These are phyloP conservation scores for Gallinago paraguaiae DNA, from an alignment of 2,113 vertebrate species.

Conservation along the genomic window DNA sequence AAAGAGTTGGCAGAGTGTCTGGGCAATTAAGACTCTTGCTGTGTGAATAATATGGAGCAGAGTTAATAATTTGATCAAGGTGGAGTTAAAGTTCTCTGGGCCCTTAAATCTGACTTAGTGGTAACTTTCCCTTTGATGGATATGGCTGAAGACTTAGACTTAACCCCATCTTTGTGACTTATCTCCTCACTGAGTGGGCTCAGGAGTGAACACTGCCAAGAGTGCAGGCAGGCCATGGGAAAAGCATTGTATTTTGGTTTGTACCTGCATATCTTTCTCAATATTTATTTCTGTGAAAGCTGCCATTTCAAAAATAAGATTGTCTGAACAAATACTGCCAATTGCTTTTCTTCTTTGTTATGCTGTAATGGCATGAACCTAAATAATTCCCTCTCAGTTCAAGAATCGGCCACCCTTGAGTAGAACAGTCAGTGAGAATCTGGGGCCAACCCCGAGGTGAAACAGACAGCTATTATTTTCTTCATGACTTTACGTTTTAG, in stretches of 20 bases:
- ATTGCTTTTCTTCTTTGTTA: background rate
- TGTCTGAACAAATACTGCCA: background rate
- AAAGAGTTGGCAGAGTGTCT: background rate
- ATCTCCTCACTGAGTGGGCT: fast-evolving
- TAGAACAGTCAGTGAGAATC: background rate
- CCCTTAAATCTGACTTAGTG: background rate
- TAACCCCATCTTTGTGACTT: background rate
- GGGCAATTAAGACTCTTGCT: background rate
- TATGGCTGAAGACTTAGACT: background rate
- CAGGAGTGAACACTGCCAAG: background rate
- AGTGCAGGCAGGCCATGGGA: background rate
- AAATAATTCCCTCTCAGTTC: background rate
- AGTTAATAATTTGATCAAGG: background rate
- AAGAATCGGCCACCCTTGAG: background rate
- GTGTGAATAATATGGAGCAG: background rate
- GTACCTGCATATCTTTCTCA: background rate
- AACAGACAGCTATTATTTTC: background rate
- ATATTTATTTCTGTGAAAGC: background rate
- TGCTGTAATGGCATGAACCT: background rate
- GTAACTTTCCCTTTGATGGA: background rate
- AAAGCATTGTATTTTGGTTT: background rate
- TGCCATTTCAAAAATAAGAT: background rate
- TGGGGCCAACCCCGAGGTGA: background rate
- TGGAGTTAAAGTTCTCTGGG: background rate
- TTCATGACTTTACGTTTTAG: background rate